Evolutionary conservation across 2,113 vertebrate genomes (phyloP).

Genomic region (Hystrix brachyura): DNA sequence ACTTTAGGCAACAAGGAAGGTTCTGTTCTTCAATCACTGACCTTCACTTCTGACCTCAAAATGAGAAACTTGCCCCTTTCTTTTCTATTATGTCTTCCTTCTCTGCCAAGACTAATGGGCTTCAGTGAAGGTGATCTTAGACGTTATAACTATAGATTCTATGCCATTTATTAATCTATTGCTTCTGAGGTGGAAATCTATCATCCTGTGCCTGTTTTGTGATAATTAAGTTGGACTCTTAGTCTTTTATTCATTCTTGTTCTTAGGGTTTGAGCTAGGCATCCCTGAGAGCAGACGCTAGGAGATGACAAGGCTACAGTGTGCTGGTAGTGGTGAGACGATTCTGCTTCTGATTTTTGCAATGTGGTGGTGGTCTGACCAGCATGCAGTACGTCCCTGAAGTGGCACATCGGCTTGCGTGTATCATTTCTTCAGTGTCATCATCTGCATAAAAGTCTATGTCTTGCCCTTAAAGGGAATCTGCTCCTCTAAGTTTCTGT

Average conservation of each 20-base stretch:
- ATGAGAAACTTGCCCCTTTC: not conserved
- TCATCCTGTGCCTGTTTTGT: not conserved
- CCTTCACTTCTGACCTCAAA: constrained; percentile 23
- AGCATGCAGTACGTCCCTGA: not conserved
- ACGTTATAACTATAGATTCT: not conserved
- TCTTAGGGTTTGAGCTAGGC: not conserved
- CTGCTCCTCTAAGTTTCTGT: not conserved
- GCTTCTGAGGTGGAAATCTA: not conserved
- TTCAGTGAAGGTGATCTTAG: not conserved
- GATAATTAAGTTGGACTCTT: not conserved
- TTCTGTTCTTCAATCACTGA: not conserved
- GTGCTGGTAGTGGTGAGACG: not conserved
- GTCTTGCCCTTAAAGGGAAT: not conserved
- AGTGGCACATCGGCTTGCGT: not conserved
- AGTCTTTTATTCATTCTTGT: constrained; percentile 19
- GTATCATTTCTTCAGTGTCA: not conserved
- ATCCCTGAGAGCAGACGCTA: not conserved
- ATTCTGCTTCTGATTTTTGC: not conserved
- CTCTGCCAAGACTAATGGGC: not conserved
- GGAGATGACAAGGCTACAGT: not conserved
- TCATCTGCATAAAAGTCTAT: not conserved
- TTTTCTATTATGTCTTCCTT: not conserved
- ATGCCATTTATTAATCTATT: not conserved
- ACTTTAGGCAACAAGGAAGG: not conserved
- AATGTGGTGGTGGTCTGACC: not conserved